Base-by-base conservation (phyloP, 2,888 invertebrate genomes). In the Callimorpha dominula region DNA sequence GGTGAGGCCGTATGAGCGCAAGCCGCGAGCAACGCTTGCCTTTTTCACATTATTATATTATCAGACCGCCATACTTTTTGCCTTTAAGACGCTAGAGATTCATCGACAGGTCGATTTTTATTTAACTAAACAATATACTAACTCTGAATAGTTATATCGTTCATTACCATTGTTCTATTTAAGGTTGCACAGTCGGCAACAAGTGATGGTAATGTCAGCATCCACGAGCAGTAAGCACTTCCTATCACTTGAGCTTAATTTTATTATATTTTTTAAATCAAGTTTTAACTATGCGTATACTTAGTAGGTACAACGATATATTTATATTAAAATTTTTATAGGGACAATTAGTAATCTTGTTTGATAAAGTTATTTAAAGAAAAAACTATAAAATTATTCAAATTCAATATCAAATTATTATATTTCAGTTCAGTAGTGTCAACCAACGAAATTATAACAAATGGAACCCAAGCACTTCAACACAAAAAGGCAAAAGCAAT, bases 401-500 rank as follows among this genome's bases (percentile, higher is more conserved):
- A n/a, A n/a, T n/a, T n/a, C n/a, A n/a, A n/a, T n/a, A n/a, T n/a
- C n/a, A n/a, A n/a, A n/a, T n/a, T n/a, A n/a, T n/a, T n/a, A n/a
- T n/a, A 11, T 52, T 52, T 52, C 78, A 82, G 81, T 86, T 83
- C 82, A 80, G 83, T 82, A 81, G 74, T 78, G 81, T 82, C 84
- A 78, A 84, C 81, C 82, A 77, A 68, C 71, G 85, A 90, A 89
- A 89, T 88, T 87, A 90, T 86, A 83, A 89, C 87, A 89, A 89
- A 90, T 90, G 83, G 83, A 92, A 87, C 84, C 90, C 87, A 88
- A 90, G 90, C 89, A 87, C 84, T 89, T 78, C 80, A 88, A 88
- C 64, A 85, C 84, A 92, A 92, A 92, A 92, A 94, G 93, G 84
- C 84, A 82, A 91, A 91, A 89, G 91, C 92, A 94, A 94, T 95